These are phyloP conservation scores for Colletes gigas DNA, from an alignment of 1,140 invertebrate genomes.

Conservation along the genomic window DNA sequence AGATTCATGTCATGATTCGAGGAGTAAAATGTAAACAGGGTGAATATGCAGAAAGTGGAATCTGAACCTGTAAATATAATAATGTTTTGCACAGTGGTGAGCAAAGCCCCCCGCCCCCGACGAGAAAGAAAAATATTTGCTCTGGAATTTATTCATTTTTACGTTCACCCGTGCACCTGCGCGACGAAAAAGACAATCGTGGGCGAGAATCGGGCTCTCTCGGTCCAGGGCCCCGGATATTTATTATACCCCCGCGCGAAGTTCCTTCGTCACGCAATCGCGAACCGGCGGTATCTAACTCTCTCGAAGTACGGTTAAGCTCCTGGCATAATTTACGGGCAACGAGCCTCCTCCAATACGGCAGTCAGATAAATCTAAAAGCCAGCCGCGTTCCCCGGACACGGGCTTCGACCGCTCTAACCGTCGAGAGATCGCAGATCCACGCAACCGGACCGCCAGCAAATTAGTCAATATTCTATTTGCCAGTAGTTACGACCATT, in stretches of 20 bases:
- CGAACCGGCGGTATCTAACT: slow-evolving; percentile 36
- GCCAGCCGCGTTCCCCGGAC: not conserved
- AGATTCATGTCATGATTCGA: too few relatives aligned
- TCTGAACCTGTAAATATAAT: too few relatives aligned
- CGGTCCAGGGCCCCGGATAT: slow-evolving; percentile 36
- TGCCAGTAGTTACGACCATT: slow-evolving; percentile 15
- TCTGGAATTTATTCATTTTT: not conserved
- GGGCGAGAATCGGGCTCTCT: slow-evolving; percentile 12
- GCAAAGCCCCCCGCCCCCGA: too few relatives aligned
- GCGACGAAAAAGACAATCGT: slow-evolving; percentile 33
- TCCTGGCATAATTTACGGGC: slow-evolving; percentile 37
- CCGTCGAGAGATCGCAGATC: slow-evolving; percentile 23
- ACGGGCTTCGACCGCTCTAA: not conserved
- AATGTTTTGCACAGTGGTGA: too few relatives aligned
- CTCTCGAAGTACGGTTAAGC: slow-evolving; percentile 11
- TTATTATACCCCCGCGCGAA: slow-evolving; percentile 52
- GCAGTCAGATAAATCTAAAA: slow-evolving; percentile 42
- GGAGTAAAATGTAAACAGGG: too few relatives aligned
- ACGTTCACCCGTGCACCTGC: slow-evolving; percentile 11
- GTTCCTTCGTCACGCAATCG: slow-evolving; percentile 64
- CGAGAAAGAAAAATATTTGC: not conserved
- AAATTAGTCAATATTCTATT: slow-evolving; percentile 47
- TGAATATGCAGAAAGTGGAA: too few relatives aligned
- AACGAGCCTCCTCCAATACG: not conserved
- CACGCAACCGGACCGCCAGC: not conserved